Evolutionary conservation across 2,888 invertebrate species (phyloP).

Genomic region (Pilophorus perplexus): DNA sequence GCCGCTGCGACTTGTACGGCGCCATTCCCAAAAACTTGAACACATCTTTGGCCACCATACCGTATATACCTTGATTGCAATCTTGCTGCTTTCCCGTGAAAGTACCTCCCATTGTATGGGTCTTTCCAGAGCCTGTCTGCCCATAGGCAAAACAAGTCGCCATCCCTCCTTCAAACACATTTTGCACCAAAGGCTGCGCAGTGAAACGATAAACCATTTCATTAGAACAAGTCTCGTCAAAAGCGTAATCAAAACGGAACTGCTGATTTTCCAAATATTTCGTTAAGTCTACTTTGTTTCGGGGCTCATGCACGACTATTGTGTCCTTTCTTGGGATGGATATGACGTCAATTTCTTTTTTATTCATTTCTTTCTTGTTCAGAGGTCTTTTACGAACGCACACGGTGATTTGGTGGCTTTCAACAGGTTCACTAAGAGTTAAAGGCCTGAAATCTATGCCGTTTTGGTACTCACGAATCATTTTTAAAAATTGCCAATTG

Average conservation of each 20-base stretch:
- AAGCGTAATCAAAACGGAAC: constrained; percentile 98
- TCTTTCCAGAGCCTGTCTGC: constrained; percentile 95
- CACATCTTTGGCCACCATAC: constrained; percentile 93
- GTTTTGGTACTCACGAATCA: constrained; percentile 72
- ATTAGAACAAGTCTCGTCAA: constrained; percentile 92
- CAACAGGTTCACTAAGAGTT: constrained; percentile 77
- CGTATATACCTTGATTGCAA: constrained; percentile 96
- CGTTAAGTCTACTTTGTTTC: constrained; percentile 94
- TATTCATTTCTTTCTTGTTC: constrained; percentile 82
- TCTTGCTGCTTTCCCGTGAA: constrained; percentile 92
- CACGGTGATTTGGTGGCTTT: constrained; percentile 96
- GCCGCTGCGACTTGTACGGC: constrained; percentile 79
- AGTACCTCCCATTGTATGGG: constrained; percentile 98
- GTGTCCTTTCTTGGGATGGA: constrained; percentile 94
- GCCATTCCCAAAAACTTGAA: constrained; percentile 77
- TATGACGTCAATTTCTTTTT: constrained; percentile 94
- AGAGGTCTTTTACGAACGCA: constrained; percentile 96
- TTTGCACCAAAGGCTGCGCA: constrained; percentile 94
- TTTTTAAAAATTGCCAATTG: constrained; percentile 48
- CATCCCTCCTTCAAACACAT: constrained; percentile 98
- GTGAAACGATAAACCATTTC: constrained; percentile 98
- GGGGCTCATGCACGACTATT: constrained; percentile 88
- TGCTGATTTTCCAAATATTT: constrained; percentile 98
- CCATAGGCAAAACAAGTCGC: constrained; percentile 99
- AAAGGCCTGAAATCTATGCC: constrained; percentile 84